phyloP scores from a whole-genome alignment of 2,113 vertebrate genomes.

The Coturnix japonica region DNA sequence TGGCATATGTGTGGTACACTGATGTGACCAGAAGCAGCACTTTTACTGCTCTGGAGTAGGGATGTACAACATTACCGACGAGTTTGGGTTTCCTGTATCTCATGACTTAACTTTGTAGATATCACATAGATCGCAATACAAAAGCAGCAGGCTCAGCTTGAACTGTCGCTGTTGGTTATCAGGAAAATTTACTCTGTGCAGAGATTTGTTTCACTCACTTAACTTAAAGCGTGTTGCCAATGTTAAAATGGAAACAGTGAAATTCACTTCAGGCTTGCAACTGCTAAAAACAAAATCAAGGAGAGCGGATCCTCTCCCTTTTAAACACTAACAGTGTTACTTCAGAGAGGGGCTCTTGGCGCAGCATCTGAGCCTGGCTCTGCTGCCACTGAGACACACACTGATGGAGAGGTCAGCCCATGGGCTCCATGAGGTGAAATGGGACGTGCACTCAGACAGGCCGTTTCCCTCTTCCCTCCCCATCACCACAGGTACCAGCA shows the following conservation, averaged over 20 bases:
- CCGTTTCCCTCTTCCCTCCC: slow-evolving; percentile 20
- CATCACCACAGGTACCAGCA: slow-evolving; percentile 27
- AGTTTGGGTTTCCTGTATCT: slow-evolving; percentile 82
- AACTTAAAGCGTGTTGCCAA: slow-evolving; percentile 72
- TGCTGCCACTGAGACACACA: not conserved
- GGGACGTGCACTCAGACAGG: not conserved
- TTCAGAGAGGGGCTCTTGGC: slow-evolving; percentile 47
- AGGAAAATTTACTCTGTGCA: slow-evolving; percentile 70
- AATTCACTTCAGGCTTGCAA: slow-evolving; percentile 65
- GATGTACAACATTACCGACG: slow-evolving; percentile 79
- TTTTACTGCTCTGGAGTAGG: slow-evolving; percentile 87
- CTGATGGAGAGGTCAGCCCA: not conserved
- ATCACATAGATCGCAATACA: slow-evolving; percentile 74
- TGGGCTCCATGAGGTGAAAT: not conserved
- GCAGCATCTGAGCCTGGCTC: not conserved
- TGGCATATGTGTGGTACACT: slow-evolving; percentile 87
- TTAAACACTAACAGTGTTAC: slow-evolving; percentile 75
- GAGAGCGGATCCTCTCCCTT: slow-evolving; percentile 43
- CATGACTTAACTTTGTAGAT: slow-evolving; percentile 66
- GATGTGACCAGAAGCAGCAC: slow-evolving; percentile 87
- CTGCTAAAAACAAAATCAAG: slow-evolving; percentile 39
- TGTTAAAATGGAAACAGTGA: slow-evolving; percentile 24
- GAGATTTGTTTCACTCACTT: slow-evolving; percentile 54
- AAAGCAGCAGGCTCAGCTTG: slow-evolving; percentile 66
- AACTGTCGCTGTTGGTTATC: slow-evolving; percentile 73